Conservation (phyloP, 2,888 invertebrate genomes). For the Callyntrura sp. region DNA sequence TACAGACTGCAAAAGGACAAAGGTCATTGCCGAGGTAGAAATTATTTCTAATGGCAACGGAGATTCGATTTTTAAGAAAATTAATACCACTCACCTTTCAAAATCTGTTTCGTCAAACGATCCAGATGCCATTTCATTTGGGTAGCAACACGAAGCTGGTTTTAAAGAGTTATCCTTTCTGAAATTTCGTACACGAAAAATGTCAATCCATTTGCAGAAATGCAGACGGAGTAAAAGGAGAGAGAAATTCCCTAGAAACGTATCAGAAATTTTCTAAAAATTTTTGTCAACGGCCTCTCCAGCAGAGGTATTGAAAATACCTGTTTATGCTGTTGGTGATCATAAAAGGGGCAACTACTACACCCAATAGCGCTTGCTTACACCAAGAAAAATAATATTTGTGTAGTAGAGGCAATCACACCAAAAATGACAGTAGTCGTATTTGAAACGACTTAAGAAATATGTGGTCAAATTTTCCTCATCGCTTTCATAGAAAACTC, state of each 20-base stretch:
- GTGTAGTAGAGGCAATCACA: background rate
- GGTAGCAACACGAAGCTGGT: background rate
- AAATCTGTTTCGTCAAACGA: slow-evolving; percentile 80
- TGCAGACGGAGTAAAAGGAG: background rate
- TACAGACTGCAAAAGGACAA: slow-evolving; percentile 68
- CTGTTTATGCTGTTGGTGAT: background rate
- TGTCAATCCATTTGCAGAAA: no score
- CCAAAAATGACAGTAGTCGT: background rate
- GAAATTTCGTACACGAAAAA: background rate
- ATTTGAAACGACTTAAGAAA: slow-evolving; percentile 6
- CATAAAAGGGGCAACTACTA: background rate
- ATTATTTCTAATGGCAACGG: background rate
- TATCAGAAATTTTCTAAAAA: background rate
- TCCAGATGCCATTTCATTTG: slow-evolving; percentile 53
- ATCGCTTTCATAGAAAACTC: slow-evolving; percentile 42
- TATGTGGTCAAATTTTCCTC: slow-evolving; percentile 64
- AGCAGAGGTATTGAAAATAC: background rate
- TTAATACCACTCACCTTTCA: slow-evolving; percentile 73
- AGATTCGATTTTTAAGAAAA: no score
- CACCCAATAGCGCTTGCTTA: background rate
- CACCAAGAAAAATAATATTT: background rate
- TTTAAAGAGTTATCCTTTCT: background rate
- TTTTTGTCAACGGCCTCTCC: background rate
- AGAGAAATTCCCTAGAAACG: background rate
- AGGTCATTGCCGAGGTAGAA: background rate